These are phyloP conservation scores for Yponomeuta sedellus DNA, from an alignment of 2,888 invertebrate genomes.

Conservation along the genomic window DNA sequence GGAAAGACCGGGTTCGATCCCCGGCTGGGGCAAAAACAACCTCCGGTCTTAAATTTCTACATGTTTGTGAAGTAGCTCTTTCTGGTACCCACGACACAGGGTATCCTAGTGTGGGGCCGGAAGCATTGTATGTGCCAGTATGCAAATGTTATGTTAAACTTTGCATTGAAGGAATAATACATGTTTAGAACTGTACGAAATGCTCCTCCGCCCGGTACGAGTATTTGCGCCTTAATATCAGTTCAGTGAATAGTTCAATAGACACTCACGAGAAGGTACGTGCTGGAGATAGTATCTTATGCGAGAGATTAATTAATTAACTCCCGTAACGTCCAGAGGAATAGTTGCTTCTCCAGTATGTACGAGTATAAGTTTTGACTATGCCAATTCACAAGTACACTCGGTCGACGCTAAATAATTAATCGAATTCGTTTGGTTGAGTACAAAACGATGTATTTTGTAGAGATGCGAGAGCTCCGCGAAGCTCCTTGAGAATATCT, in stretches of 20 bases:
- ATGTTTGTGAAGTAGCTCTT: no score
- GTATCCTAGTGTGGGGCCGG: no score
- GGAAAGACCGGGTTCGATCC: no score
- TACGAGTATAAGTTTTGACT: constrained; percentile 12
- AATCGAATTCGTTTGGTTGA: background rate
- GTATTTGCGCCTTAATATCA: background rate
- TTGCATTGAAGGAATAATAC: no score
- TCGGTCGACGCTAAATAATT: background rate
- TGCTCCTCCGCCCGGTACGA: no score
- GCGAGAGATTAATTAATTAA: constrained; percentile 14
- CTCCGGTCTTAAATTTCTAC: no score
- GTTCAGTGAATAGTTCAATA: constrained; percentile 7
- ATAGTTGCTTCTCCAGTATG: constrained; percentile 10
- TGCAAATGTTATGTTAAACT: no score
- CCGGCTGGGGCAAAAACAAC: no score
- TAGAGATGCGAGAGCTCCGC: background rate
- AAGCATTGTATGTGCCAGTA: no score
- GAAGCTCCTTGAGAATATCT: background rate
- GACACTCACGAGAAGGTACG: background rate
- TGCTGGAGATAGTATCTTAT: background rate
- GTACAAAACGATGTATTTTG: background rate
- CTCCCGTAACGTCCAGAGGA: background rate
- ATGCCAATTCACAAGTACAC: background rate
- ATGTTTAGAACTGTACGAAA: no score
- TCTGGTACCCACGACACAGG: no score